Base-by-base conservation (phyloP, 2,113 vertebrate genomes). In the Paracyprichromis sp. region DNA sequence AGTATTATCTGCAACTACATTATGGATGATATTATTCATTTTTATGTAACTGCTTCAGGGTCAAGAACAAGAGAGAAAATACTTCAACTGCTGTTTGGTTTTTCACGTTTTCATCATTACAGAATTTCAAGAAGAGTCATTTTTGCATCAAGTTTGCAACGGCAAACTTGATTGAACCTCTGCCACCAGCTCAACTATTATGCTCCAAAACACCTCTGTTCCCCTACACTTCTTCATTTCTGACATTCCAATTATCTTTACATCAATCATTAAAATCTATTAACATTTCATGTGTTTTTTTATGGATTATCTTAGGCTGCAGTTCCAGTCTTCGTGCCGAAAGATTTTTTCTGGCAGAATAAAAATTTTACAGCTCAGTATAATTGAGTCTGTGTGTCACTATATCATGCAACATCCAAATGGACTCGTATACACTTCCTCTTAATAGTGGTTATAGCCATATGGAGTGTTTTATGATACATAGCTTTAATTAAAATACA, bases 201-300 rank as follows among this genome's bases (percentile, higher is more conserved):
- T 21, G 57, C 87, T 92, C 88, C 66, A 85, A 90, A 93, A 94
- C 88, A 92, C 86, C 84, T 91, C 86, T 80, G 80, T 82, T 89
- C 90, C 63, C 59, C 38, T 80, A 83, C 87, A 94, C 87, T 94
- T 89, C 24, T 89, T 95, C 92, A 93, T 93, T 94, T 92, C 84
- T 92, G 94, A 95, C 92, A 91, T 85, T 94, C 93, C 86, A 95
- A 94, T 95, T 96, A 95, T 94, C 88, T 92, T 86, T 86, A 87
- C 83, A 95, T 95, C 93, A 94, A 95, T 94, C 93, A 92, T 93
- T 94, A 89, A 94, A 93, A 92, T 91, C 88, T 90, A 92, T 95
- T 91, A 94, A 94, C 87, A 92, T 93, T 95, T 90, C 86, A 93
- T 94, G 86, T 92, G 83, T 90, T 91, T 92, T 89, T 93, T 89